Evolutionary conservation across 2,888 invertebrate species (phyloP).

Genomic region (Ypsolopha scabrella): DNA sequence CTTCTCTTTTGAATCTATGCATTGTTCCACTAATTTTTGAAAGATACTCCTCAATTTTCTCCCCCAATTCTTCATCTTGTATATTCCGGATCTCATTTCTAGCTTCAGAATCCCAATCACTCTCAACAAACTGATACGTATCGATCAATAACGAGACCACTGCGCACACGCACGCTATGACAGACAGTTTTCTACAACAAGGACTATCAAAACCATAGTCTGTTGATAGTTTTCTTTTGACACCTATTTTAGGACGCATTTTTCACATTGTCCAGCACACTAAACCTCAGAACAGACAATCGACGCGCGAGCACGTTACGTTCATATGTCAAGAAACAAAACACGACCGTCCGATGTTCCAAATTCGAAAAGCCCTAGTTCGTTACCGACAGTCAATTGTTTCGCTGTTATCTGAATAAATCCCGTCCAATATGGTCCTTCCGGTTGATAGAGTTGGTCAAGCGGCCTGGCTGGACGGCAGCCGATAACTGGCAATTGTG

Average conservation of each 20-base stretch:
- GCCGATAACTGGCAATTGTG: conserved; percentile 45
- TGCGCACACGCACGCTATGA: conserved; percentile 47
- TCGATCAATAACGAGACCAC: conserved; percentile 45
- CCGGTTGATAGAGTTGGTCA: conserved; percentile 54
- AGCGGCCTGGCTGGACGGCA: conserved; percentile 21
- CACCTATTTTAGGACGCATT: conserved; percentile 7
- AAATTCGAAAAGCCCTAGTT: background rate
- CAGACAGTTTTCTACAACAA: conserved; percentile 41
- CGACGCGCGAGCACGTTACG: background rate
- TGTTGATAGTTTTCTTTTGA: conserved; percentile 15
- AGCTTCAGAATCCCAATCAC: conserved; percentile 23
- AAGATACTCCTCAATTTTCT: conserved; percentile 38
- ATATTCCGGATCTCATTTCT: conserved; percentile 23
- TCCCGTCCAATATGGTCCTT: conserved; percentile 50
- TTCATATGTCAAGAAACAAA: background rate
- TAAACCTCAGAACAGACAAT: background rate
- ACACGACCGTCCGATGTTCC: background rate
- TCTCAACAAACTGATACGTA: conserved; percentile 37
- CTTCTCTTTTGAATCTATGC: conserved; percentile 43
- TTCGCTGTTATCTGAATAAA: conserved; percentile 37
- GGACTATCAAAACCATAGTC: conserved; percentile 16
- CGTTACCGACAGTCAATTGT: background rate
- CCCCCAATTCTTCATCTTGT: conserved; percentile 38
- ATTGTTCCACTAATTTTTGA: conserved; percentile 23
- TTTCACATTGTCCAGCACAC: conserved; percentile 5